phyloP scores from a whole-genome alignment of 2,797 vertebrate species.

The Falco cherrug region DNA sequence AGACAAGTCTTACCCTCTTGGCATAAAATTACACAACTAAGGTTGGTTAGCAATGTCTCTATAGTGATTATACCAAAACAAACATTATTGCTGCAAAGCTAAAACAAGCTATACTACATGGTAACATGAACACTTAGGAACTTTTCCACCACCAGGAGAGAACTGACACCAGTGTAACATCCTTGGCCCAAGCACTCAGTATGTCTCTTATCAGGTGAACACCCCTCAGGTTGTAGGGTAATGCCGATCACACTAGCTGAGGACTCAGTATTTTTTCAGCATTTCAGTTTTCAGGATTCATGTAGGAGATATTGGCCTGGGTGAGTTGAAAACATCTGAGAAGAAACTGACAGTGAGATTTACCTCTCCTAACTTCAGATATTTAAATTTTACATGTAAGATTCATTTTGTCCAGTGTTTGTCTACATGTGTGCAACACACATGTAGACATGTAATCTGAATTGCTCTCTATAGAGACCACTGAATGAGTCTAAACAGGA shows the following conservation, averaged over 20 bases:
- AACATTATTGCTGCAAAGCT: too few species aligned
- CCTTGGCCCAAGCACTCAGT: not conserved
- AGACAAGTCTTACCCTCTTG: too few species aligned
- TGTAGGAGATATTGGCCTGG: not conserved
- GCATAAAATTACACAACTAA: too few species aligned
- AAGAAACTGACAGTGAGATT: not conserved
- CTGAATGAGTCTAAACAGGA: not conserved
- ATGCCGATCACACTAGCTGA: not conserved
- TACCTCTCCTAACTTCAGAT: not conserved
- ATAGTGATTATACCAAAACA: too few species aligned
- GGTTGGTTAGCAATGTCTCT: too few species aligned
- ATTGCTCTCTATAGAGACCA: not conserved
- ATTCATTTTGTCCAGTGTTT: not conserved
- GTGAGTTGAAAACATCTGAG: not conserved
- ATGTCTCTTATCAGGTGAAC: not conserved
- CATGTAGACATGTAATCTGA: not conserved
- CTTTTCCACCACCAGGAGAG: not conserved
- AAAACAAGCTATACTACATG: too few species aligned
- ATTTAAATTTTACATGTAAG: not conserved
- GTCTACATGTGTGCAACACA: not conserved
- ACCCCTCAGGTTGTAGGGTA: not conserved
- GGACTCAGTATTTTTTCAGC: not conserved
- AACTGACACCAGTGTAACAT: not conserved
- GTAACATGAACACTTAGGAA: not conserved
- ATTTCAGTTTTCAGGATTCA: not conserved